A percentile compares a stretch with the other conserved stretches of the same genome.
Evolutionary conservation across 2,113 vertebrate species (phyloP).

Genomic region (Nesoenas mayeri): DNA sequence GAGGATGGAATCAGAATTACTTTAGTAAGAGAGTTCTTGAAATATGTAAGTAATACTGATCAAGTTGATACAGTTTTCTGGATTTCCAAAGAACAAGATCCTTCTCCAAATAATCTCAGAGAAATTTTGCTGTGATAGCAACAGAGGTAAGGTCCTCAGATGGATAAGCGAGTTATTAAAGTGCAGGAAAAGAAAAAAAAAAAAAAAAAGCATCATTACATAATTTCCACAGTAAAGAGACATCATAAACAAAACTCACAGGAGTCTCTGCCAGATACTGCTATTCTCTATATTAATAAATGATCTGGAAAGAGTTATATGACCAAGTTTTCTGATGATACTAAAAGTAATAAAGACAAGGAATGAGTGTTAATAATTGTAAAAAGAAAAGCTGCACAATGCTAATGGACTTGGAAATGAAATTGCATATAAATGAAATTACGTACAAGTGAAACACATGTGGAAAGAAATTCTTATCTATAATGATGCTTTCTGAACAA

Average conservation of each 20-base stretch:
- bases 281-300: neutral
- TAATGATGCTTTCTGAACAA: neutral
- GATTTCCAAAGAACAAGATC: neutral
- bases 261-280: neutral
- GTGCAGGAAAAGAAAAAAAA: neutral
- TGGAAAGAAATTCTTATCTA: neutral
- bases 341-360: neutral
- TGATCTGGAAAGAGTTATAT: neutral
- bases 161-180: neutral
- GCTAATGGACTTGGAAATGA: neutral
- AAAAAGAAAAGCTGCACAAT: neutral
- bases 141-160: neutral
- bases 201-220: neutral
- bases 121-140: neutral
- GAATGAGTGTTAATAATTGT: neutral
- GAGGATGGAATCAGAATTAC: neutral
- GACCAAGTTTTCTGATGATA: neutral
- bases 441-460: neutral
- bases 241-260: neutral
- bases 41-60: neutral
- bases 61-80: neutral
- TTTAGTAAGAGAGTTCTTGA: neutral
- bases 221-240: neutral
- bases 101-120: neutral
- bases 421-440: neutral